Evolutionary conservation across 2,113 vertebrate genomes (phyloP).

Genomic region (Panurus biarmicus): DNA sequence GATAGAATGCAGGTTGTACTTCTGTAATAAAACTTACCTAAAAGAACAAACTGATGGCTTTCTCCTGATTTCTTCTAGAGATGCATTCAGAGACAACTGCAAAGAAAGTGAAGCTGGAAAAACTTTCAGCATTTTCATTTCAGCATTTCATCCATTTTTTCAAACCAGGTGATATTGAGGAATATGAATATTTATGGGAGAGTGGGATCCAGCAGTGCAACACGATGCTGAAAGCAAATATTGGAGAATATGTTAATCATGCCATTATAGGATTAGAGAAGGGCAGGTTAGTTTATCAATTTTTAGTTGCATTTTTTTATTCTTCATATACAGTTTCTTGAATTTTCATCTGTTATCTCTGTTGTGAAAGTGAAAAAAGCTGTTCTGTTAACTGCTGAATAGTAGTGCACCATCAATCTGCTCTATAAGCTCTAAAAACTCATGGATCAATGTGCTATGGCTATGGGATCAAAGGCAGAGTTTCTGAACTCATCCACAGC

Average conservation of each 20-base stretch:
- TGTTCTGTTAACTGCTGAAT: neutral
- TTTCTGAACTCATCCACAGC: conserved; percentile 21
- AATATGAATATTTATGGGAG: neutral
- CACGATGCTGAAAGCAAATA: neutral
- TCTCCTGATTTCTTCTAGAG: neutral
- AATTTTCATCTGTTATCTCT: neutral
- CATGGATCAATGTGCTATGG: neutral
- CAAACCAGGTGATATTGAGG: neutral
- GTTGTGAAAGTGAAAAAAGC: neutral
- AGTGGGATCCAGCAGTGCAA: neutral
- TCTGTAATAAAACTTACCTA: neutral
- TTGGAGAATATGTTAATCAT: neutral
- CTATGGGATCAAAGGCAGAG: conserved; percentile 20
- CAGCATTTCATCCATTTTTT: neutral
- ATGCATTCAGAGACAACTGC: neutral
- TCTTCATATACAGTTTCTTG: neutral
- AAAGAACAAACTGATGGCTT: neutral
- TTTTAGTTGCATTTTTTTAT: neutral
- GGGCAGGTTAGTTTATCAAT: neutral
- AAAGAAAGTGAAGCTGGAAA: neutral
- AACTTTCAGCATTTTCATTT: neutral
- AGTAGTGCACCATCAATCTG: neutral
- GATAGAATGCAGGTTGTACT: neutral
- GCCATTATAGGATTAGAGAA: neutral
- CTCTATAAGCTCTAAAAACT: conserved; percentile 23